Evolutionary conservation across 37 sponge, comb jelly and placozoan genomes (phyloP).

Genomic region (Trichoplax adhaerens): DNA sequence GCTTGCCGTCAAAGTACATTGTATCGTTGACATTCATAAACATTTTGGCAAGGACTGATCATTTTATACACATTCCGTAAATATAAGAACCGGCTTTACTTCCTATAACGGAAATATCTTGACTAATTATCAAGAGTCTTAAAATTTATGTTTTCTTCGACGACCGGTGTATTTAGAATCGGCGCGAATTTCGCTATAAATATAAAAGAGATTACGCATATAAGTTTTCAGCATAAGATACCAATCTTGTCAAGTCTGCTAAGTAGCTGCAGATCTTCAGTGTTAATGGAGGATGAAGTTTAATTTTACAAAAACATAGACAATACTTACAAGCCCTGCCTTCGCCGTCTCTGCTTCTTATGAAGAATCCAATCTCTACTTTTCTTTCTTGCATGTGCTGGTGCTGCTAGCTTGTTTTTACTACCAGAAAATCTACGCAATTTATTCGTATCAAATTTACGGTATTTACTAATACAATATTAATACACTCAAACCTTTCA

Average conservation of each 20-base stretch:
- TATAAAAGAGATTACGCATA: too few relatives aligned
- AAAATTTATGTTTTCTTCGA: conserved; percentile 75
- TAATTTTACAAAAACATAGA: not conserved
- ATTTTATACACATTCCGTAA: too few relatives aligned
- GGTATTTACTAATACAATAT: not conserved
- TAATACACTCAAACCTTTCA: not conserved
- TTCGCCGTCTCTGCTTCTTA: conserved; percentile 73
- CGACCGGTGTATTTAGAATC: conserved; percentile 93
- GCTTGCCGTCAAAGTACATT: too few relatives aligned
- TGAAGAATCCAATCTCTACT: conserved; percentile 79
- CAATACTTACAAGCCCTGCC: conserved; percentile 33
- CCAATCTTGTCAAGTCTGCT: too few relatives aligned
- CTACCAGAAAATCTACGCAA: conserved; percentile 19
- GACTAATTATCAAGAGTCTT: conserved; percentile 4
- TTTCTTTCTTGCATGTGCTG: conserved; percentile 39
- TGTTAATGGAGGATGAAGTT: not conserved
- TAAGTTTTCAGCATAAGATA: too few relatives aligned
- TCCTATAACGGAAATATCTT: not conserved
- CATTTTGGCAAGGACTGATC: too few relatives aligned
- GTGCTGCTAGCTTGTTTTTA: conserved; percentile 29
- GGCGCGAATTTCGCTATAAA: conserved; percentile 38
- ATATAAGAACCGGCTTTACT: too few relatives aligned
- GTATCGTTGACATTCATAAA: too few relatives aligned
- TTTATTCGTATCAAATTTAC: conserved; percentile 24
- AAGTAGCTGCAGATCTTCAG: not conserved